Base-by-base conservation (phyloP, 2,888 invertebrate genomes). In the Nomada fucata region DNA sequence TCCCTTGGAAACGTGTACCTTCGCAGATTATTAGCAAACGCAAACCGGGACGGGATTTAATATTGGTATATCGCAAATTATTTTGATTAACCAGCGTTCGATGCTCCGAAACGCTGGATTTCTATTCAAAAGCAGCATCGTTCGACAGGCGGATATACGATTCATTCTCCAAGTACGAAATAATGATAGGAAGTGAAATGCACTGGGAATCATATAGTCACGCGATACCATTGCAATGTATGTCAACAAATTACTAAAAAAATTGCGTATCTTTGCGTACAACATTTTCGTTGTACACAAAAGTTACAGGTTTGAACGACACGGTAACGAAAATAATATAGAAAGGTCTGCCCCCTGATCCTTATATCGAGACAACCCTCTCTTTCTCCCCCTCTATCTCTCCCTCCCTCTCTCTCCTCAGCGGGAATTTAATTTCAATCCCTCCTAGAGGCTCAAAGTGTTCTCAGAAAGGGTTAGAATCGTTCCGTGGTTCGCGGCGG, bases 391-490 rank as follows among this genome's bases (percentile, higher is more conserved):
- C 20, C 50, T 64, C 50, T 26, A n/a, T 67, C 53, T 42, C 52
- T 29, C 26, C 61, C 36, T 57, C 42, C 7, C 36, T 42, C 50
- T 64, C 50, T 26, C 10, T 2, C 57, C 26, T 29, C 18, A 2
- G 3, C 7, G 36, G n/a, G 36, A 64, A 72, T 86, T 84, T 84
- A 79, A 83, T 81, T 87, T 87, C 77, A 85, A 87, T 85, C 79
- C 65, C 36, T 42, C 55, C 26, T 47, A 53, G 11, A 18, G 59
- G 64, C 61, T 73, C 65, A 65, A 77, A 83, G 76, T 70, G 79
- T 77, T 76, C 63, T 20, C 64, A 23, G 59, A 72, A 82, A 75
- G 72, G 75, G 71, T 55, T 64, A 59, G 52, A 72, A 71, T 60
- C 72, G 63, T 79, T 80, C 74, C 47, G 57, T 57, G 50, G 81